These are phyloP conservation scores for Drosophila tani DNA, from an alignment of 1,140 invertebrate species.

Conservation along the genomic window DNA sequence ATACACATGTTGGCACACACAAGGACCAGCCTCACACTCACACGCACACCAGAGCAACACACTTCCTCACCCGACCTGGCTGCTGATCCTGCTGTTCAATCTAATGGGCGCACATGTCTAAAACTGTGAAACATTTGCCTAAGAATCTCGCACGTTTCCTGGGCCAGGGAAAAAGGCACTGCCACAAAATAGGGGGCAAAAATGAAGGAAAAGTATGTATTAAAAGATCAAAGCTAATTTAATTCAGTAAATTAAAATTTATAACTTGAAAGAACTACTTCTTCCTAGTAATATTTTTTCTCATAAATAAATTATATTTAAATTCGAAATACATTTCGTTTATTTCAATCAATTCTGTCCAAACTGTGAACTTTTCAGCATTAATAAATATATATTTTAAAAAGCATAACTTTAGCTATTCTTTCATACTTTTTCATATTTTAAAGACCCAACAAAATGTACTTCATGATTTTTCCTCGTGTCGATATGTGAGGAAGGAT, in stretches of 20 bases:
- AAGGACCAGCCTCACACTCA: slow-evolving; percentile 7
- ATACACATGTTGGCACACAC: slow-evolving; percentile 19
- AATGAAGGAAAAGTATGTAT: background rate
- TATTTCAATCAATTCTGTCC: background rate
- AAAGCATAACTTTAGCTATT: too few relatives aligned
- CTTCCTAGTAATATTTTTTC: background rate
- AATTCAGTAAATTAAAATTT: background rate
- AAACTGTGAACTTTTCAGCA: background rate
- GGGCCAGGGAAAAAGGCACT: slow-evolving; percentile 1
- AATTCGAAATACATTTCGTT: background rate
- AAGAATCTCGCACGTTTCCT: slow-evolving; percentile 67
- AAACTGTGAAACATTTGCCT: slow-evolving; percentile 72
- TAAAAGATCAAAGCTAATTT: background rate
- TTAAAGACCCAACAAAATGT: background rate
- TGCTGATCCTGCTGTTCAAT: slow-evolving; percentile 70
- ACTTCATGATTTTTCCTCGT: background rate
- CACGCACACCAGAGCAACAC: background rate
- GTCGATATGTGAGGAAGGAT: slow-evolving; percentile 8
- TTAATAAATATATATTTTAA: background rate
- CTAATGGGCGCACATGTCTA: slow-evolving; percentile 78
- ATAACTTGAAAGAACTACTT: background rate
- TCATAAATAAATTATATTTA: background rate
- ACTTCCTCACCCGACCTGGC: slow-evolving; percentile 22
- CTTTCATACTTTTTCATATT: background rate
- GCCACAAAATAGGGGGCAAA: background rate